A percentile compares a stretch with the other conserved stretches of the same genome.
Evolutionary conservation across 2,113 vertebrate species (phyloP).

Genomic region (Oncorhynchus mykiss): DNA sequence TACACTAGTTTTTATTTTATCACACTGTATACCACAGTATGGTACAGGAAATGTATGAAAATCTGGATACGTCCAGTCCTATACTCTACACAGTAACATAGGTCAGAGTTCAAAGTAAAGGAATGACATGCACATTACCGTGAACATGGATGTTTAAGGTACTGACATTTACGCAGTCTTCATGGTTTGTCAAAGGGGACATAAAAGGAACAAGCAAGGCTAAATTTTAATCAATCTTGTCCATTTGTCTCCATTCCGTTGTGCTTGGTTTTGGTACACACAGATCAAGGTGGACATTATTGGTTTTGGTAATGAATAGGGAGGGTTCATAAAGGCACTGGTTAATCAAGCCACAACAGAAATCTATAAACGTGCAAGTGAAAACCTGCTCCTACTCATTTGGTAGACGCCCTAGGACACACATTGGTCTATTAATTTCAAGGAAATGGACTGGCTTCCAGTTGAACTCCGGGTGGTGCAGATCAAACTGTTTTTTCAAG

Average conservation of each 20-base stretch:
- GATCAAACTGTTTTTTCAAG: no score
- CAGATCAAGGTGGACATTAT: conserved; percentile 31
- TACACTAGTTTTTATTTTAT: no score
- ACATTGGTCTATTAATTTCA: no score
- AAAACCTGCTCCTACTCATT: no score
- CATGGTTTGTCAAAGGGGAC: not conserved
- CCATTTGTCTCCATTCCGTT: conserved; percentile 9
- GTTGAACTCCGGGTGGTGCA: no score
- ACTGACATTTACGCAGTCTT: not conserved
- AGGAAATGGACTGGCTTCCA: no score
- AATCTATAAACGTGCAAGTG: conserved; percentile 5
- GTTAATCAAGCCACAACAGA: conserved; percentile 23
- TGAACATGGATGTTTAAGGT: not conserved
- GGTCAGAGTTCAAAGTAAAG: conserved; percentile 7
- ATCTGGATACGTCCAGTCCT: not conserved
- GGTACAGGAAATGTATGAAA: no score
- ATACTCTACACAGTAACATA: conserved; percentile 9
- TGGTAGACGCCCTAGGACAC: no score
- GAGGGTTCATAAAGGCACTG: conserved; percentile 26
- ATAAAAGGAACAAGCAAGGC: not conserved
- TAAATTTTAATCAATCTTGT: conserved; percentile 7
- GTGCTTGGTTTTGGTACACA: conserved; percentile 26
- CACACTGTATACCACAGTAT: no score
- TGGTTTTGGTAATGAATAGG: conserved; percentile 46
- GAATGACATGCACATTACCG: not conserved